phyloP scores from a whole-genome alignment of 2,888 invertebrate genomes.

The Spatulosminthurus flaviceps region DNA sequence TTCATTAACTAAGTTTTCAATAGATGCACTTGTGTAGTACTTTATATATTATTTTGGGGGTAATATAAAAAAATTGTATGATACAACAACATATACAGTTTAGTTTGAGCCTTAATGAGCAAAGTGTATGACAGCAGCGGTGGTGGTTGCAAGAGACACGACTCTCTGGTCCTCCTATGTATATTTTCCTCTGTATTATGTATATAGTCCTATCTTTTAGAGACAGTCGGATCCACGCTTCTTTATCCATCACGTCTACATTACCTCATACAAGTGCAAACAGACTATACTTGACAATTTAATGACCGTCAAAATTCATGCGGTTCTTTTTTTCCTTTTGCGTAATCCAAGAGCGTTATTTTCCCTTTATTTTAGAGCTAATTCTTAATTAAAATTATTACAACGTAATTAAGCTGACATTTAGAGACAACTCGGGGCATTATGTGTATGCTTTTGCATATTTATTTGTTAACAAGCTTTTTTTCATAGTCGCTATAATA shows the following conservation, averaged over 20 bases:
- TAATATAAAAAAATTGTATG: background rate
- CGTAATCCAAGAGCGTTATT: slow-evolving; percentile 16
- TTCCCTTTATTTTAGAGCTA: slow-evolving; percentile 26
- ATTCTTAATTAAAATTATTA: slow-evolving; percentile 22
- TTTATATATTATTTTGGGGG: no score
- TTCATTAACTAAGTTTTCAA: background rate
- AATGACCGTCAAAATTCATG: slow-evolving; percentile 25
- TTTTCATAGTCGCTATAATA: background rate
- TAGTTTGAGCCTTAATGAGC: background rate
- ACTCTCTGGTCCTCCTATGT: no score
- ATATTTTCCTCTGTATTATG: no score
- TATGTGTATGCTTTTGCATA: background rate
- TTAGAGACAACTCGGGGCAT: background rate
- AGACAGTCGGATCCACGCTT: slow-evolving; percentile 5
- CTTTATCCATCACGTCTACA: background rate
- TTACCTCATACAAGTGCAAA: background rate
- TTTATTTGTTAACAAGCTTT: background rate
- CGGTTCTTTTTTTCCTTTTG: slow-evolving; percentile 19
- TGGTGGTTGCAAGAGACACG: background rate
- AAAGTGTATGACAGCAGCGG: background rate
- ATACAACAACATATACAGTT: no score
- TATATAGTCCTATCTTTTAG: background rate
- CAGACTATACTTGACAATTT: slow-evolving; percentile 19
- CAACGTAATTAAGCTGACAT: slow-evolving; percentile 24
- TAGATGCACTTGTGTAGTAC: background rate